phyloP scores from a whole-genome alignment of 2,888 invertebrate species.

The Oasisia sp. region DNA sequence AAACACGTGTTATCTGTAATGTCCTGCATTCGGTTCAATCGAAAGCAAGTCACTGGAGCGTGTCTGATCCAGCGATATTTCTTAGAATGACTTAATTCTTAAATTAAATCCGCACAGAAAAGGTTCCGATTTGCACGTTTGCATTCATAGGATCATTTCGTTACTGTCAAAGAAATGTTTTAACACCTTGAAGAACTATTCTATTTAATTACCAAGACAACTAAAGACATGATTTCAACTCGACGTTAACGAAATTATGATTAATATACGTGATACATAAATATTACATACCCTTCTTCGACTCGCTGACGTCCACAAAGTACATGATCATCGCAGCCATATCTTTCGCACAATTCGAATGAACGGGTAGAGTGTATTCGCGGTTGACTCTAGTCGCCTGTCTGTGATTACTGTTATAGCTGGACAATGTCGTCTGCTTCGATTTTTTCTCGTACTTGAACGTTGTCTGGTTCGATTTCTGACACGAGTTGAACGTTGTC shows the following conservation, averaged over 20 bases:
- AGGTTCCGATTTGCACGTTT: not conserved
- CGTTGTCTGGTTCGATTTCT: too few species aligned
- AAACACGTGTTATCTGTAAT: not conserved
- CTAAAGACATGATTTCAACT: not conserved
- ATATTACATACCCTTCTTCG: not conserved
- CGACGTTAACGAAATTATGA: not conserved
- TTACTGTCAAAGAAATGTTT: not conserved
- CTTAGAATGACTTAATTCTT: not conserved
- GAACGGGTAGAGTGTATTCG: not conserved
- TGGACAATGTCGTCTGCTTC: not conserved
- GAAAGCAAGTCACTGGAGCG: not conserved
- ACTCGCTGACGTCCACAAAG: not conserved
- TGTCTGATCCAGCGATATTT: not conserved
- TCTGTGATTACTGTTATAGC: too few species aligned
- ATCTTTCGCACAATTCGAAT: not conserved
- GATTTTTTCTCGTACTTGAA: not conserved
- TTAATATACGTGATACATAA: not conserved
- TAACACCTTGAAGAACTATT: not conserved
- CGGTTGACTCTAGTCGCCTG: not conserved
- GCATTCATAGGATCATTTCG: not conserved
- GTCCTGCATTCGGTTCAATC: not conserved
- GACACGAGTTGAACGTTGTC: too few species aligned
- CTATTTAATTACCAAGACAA: not conserved
- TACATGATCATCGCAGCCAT: not conserved
- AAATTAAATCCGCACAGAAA: not conserved